Conservation (phyloP, 2,797 vertebrate genomes). For the Bovichtus diacanthus region DNA sequence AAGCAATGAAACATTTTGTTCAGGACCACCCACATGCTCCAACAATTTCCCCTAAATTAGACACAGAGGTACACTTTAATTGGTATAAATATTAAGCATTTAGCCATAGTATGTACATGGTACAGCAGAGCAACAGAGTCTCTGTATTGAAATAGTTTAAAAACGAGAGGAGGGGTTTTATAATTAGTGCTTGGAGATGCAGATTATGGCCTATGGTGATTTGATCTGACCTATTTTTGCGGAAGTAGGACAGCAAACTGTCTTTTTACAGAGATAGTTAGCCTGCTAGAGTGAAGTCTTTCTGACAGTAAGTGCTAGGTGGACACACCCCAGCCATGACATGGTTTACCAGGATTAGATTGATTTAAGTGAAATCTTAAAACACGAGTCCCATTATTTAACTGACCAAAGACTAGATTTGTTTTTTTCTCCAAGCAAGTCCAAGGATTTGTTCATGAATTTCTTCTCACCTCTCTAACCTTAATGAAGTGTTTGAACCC, state of each 20-base stretch:
- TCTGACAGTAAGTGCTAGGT: constrained; percentile 72
- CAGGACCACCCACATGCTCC: constrained; percentile 43
- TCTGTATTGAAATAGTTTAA: constrained; percentile 55
- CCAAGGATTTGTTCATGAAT: not conserved
- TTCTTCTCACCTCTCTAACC: not conserved
- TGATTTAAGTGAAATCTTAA: not conserved
- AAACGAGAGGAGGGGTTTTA: constrained; percentile 68
- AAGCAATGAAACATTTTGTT: constrained; percentile 34
- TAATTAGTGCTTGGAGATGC: constrained; percentile 86
- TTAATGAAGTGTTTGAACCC: not conserved
- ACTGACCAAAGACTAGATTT: not conserved
- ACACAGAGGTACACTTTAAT: constrained; percentile 43
- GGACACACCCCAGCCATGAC: constrained; percentile 3
- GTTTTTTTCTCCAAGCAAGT: constrained; percentile 1
- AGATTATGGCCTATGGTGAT: constrained; percentile 81
- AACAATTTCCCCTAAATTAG: constrained; percentile 46
- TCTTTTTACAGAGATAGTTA: constrained; percentile 78
- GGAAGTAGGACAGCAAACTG: constrained; percentile 87
- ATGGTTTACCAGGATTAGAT: not conserved
- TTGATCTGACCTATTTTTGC: constrained; percentile 88
- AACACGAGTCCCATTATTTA: not conserved
- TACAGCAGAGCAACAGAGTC: constrained; percentile 47
- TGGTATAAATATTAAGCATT: constrained; percentile 44
- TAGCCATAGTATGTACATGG: constrained; percentile 37
- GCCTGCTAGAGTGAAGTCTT: constrained; percentile 75